Percentiles rank a stretch among this genome's conserved stretches.
phyloP scores from a whole-genome alignment of 2,113 vertebrate species.

The Fukomys damarensis region DNA sequence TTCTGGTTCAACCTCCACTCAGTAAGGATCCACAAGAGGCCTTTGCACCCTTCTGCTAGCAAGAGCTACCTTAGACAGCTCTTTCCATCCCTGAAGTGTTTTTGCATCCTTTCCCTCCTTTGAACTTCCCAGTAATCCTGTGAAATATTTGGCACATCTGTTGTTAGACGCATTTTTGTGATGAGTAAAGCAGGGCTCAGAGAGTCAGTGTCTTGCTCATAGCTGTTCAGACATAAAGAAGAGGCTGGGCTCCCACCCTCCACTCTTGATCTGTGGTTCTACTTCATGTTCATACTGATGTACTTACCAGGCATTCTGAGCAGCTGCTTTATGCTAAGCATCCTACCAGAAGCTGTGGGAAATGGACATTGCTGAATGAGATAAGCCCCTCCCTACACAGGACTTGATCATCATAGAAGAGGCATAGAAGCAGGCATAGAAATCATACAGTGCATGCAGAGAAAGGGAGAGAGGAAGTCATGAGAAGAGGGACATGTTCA shows the following conservation, averaged over 20 bases:
- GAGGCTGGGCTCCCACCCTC: neutral
- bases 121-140: neutral
- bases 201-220: neutral
- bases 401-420: neutral
- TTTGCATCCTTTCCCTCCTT: neutral
- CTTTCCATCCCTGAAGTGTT: neutral
- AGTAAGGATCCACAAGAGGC: neutral
- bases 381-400: neutral
- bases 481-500: neutral
- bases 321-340: slow-evolving; percentile 25
- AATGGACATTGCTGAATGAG: neutral
- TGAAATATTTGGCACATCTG: neutral
- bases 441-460: neutral
- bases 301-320: neutral
- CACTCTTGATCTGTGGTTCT: neutral
- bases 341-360: neutral
- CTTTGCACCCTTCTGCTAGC: neutral
- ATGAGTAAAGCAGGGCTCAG: neutral
- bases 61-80: neutral
- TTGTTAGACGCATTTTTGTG: neutral
- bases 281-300: neutral
- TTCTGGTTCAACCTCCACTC: neutral
- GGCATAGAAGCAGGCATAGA: no score
- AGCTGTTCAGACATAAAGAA: neutral
- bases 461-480: neutral